phyloP scores from a whole-genome alignment of 2,797 vertebrate species.

The Chlorospingus flavigularis region DNA sequence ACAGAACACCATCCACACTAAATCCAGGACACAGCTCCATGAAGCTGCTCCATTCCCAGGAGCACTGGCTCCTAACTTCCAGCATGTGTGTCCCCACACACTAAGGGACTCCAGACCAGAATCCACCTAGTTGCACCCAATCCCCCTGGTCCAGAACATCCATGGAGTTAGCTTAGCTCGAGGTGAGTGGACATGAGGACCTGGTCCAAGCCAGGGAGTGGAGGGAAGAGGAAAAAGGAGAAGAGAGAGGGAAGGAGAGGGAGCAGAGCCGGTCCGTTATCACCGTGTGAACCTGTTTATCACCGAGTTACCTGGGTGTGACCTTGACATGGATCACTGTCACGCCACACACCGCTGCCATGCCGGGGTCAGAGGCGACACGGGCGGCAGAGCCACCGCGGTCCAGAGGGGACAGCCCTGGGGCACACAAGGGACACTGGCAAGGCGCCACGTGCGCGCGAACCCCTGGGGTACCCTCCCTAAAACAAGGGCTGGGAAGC shows the following conservation, averaged over 20 bases:
- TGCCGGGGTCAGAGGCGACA: rapidly evolving
- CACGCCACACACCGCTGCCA: rapidly evolving
- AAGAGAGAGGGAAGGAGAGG: not conserved
- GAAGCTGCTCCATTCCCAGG: rapidly evolving
- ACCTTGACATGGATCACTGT: not conserved
- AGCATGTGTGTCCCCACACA: rapidly evolving
- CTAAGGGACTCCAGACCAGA: not conserved
- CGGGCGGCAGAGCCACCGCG: rapidly evolving
- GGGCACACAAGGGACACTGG: rapidly evolving
- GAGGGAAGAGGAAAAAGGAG: not conserved
- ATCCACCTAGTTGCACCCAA: not conserved
- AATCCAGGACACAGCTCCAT: not conserved
- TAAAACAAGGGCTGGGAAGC: not conserved
- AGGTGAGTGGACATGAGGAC: rapidly evolving
- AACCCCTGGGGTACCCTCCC: not conserved
- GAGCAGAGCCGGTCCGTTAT: not conserved
- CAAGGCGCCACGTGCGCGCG: rapidly evolving
- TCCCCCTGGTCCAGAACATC: not conserved
- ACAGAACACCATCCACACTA: not conserved
- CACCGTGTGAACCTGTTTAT: not conserved
- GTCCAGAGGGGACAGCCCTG: rapidly evolving
- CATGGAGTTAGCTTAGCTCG: rapidly evolving
- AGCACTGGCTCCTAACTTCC: not conserved
- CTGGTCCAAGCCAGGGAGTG: not conserved
- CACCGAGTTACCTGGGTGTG: rapidly evolving